Evolutionary conservation across 2,113 vertebrate species (phyloP), one percentile per base, ranked within the genome.

Genomic region (Thamnophis sirtalis): DNA sequence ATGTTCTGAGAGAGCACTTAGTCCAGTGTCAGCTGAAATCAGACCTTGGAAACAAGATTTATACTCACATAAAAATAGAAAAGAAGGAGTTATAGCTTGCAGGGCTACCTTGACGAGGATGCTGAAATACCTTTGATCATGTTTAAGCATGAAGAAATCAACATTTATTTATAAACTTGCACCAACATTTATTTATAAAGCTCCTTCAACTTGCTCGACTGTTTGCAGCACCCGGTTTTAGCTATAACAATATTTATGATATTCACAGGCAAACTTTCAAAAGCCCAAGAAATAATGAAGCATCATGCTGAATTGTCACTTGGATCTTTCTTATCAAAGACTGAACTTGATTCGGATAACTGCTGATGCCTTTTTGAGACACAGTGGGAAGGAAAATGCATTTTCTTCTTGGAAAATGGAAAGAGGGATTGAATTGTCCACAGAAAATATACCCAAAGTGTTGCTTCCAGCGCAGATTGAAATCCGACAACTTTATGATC

Each of bases 151-250:
- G 24, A 84, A 80, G 33, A 33, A 51, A 90, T 38, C 48, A 87
- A 33, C 33, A 9, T 73, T 91, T 86, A 86, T 91, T 86, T 86
- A 91, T 58, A 38, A 91, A 91, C 63, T 68, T 68, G 28, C 49
- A 84, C 7, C 54, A 86, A n/a, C 11, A 68, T 87, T 87, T 91
- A 86, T 86, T 91, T 91, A 86, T 50, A 55, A 91, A 87, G n/a
- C 28, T 19, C 4, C 56, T 54, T 17, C n/a, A 22, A 43, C 38
- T 51, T 22, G 63, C 51, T 73, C 38, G 26, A 53, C 28, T 43
- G 21, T n/a, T 87, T 38, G 9, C 5, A 38, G 54, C 21, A 73
- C 22, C 55, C 22, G 28, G 11, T 60, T 91, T 48, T 49, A 43
- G 54, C 26, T 86, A n/a, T 33, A 2, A 68, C 28, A 51, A 5